A percentile compares a stretch with the other conserved stretches of the same genome.
Evolutionary conservation across 2,113 vertebrate genomes (phyloP).

Genomic region (Lasiurus cinereus): DNA sequence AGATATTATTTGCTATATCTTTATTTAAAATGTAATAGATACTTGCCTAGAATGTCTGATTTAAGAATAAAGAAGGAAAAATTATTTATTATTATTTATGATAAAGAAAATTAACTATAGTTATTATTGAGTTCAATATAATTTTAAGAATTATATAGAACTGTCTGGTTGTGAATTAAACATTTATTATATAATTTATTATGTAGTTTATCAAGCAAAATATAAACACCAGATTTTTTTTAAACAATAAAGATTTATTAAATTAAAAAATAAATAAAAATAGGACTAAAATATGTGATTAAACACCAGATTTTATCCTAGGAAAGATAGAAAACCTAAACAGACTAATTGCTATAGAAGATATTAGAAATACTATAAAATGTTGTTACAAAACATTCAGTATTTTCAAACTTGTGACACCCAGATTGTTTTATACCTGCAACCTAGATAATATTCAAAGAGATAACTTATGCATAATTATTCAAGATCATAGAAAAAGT

Average conservation of each 20-base stretch:
- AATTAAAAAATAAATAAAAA: no score
- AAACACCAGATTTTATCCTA: neutral
- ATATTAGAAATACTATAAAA: slow-evolving; percentile 30
- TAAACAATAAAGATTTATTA: no score
- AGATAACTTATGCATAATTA: neutral
- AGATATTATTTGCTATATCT: slow-evolving; percentile 18
- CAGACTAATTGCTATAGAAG: neutral
- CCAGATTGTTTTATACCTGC: neutral
- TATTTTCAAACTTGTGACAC: neutral
- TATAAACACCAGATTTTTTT: slow-evolving; percentile 19
- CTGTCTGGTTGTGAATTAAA: neutral
- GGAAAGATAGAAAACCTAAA: slow-evolving; percentile 27
- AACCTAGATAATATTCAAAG: neutral
- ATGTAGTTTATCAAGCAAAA: neutral
- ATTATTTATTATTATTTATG: neutral
- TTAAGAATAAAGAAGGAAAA: neutral
- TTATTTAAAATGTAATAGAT: neutral
- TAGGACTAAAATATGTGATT: no score
- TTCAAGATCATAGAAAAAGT: neutral
- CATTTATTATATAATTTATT: neutral
- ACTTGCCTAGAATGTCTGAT: neutral
- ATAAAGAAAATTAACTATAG: neutral
- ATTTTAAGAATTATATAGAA: neutral
- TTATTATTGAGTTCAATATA: no score
- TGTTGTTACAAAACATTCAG: neutral